Base-by-base conservation (phyloP, 1,140 invertebrate species). In the Rhopalosiphum maidis region DNA sequence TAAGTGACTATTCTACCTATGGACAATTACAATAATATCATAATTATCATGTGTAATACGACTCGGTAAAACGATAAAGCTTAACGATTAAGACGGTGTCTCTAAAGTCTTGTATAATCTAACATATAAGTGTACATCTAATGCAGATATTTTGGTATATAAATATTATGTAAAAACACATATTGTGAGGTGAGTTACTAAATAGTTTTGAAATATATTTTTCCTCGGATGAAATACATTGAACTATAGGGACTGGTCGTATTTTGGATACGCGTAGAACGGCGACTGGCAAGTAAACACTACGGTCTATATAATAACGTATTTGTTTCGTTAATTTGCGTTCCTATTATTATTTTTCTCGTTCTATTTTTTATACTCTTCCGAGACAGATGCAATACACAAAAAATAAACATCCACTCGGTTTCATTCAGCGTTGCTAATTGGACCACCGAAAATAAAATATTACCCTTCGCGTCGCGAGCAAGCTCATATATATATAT, bases 381-480 rank as follows among this genome's bases (percentile, higher is more conserved):
- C 60, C 60, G 60, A 68, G 15, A 68, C 60, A n/a, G 60, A 68
- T 68, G 60, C 30, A n/a, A 68, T n/a, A n/a, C 30, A 68, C 30
- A 68, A 68, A 68, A 68, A 68, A 68, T 68, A 68, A 68, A 68
- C 60, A 68, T 68, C 30, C 60, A 86, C 25, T 30, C 37, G 85
- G 30, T 87, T 87, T 87, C 46, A 30, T 54, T 43, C 48, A 5
- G 9, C 87, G n/a, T 18, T 35, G 22, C 48, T 89, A 89, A 89
- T 89, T 89, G 48, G 87, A 51, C 87, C 30, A 51, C 87, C 87
- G 48, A 89, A 54, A 89, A 89, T 89, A 89, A 89, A 51, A 54
- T 89, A 54, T 54, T 54, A 89, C n/a, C 87, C 87, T 54, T 54
- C 87, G 48, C 18, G 6, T 9, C 46, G 21, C 15, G 30, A 21